Base-by-base conservation (phyloP, 2,888 invertebrate genomes). In the Athetis lepigone region DNA sequence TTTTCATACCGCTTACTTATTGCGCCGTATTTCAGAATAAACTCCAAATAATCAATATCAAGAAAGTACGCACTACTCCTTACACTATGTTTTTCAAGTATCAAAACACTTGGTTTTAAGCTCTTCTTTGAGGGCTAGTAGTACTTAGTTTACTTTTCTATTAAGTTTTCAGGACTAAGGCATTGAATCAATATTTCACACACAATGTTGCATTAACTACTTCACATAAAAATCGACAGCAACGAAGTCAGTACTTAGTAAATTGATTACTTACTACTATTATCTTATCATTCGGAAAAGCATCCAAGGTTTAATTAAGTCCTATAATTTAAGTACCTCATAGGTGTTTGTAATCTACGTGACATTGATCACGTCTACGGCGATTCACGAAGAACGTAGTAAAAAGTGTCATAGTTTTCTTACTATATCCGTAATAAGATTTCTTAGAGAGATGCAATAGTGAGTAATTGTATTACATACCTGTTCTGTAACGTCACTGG, bases 281-380 rank as follows among this genome's bases (percentile, higher is more conserved):
- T 47, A 67, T 68, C 56, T 65, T 76, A 65, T 66, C 69, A 49
- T 45, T 29, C 33, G 37, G 43, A 62, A 65, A 36, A 18, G 16
- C n/a, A 18, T 18, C 21, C 46, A 57, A 64, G 63, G 55, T 56
- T 67, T 36, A 49, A 52, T 59, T 21, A 29, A 21, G 23, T 19
- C 27, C 42, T 29, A 54, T 40, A 47, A 42, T 54, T 54, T 16
- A 51, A 37, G 27, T 37, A 69, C 8, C 16, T 36, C 29, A n/a
- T n/a, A 42, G 11, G 18, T 42, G 40, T 46, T 62, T 51, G 39
- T 16, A 40, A 51, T 33, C 40, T 69, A 70, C 74, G 74, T 79
- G 70, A 62, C 52, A 29, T 6, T 39, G 1, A 5, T 23, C 77
- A 79, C 62, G 66, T 64, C 7, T 49, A 40, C 46, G 18, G n/a